Percentiles rank a stretch among this genome's conserved stretches.
Conservation (phyloP, 2,888 invertebrate species). For the Epistrophe eligans region DNA sequence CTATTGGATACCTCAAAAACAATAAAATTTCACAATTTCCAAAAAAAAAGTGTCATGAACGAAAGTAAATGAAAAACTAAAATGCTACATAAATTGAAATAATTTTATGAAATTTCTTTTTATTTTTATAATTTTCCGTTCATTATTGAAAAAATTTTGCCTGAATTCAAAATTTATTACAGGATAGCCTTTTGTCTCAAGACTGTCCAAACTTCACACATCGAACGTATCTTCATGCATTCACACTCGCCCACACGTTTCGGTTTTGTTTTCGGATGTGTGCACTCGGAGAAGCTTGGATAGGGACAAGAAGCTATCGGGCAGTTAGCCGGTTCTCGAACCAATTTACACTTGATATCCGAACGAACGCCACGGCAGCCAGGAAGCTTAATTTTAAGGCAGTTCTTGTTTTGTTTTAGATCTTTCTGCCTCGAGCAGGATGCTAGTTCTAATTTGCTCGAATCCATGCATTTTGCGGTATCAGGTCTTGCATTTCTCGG, state of each 20-base stretch:
- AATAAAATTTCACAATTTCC: no score
- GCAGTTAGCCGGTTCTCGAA: constrained; percentile 27
- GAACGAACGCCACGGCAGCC: constrained; percentile 56
- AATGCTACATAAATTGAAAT: no score
- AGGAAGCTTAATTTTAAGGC: constrained; percentile 72
- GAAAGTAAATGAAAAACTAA: no score
- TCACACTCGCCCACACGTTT: constrained; percentile 76
- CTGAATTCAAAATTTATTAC: background rate
- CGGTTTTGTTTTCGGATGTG: constrained; percentile 39
- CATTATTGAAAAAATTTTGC: background rate
- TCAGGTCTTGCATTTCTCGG: background rate
- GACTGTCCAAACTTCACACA: constrained; percentile 77
- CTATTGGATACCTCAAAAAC: no score
- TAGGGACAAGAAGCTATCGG: constrained; percentile 58
- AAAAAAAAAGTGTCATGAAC: no score
- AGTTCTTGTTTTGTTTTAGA: constrained; percentile 55
- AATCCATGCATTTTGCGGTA: constrained; percentile 46
- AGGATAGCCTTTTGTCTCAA: constrained; percentile 52
- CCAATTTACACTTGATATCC: constrained; percentile 43
- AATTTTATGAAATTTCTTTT: no score
- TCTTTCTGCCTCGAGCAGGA: constrained; percentile 14
- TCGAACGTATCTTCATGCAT: constrained; percentile 76
- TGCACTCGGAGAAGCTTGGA: constrained; percentile 78
- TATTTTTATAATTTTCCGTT: background rate
- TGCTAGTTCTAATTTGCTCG: background rate